Percentiles rank a stretch among this genome's conserved stretches.
Conservation (phyloP, 2,888 invertebrate genomes). For the Ennomos fuscantarius region DNA sequence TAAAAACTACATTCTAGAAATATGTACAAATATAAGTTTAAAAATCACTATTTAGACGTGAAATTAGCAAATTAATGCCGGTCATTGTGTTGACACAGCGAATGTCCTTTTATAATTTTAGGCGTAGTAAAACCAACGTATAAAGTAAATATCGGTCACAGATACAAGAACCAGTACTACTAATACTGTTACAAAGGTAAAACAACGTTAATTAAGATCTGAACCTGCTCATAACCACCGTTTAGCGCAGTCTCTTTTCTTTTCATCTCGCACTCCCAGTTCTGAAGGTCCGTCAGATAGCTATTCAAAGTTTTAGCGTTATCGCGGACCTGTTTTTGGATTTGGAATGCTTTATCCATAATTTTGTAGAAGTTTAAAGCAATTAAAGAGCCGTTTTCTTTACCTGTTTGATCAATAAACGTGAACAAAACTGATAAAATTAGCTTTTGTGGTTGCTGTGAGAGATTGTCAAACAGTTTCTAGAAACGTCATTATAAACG, state of each 20-base stretch:
- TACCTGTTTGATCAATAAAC: constrained; percentile 66
- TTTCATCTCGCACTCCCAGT: constrained; percentile 90
- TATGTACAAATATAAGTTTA: neutral
- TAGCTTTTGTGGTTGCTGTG: constrained; percentile 47
- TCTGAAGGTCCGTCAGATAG: constrained; percentile 89
- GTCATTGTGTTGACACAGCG: no score
- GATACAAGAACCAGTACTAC: constrained; percentile 2
- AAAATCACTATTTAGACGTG: no score
- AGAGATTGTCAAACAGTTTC: constrained; percentile 34
- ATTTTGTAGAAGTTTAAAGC: constrained; percentile 48
- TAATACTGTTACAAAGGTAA: constrained; percentile 9
- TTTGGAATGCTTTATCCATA: constrained; percentile 86
- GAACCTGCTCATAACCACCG: constrained; percentile 80
- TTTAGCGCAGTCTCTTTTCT: constrained; percentile 87
- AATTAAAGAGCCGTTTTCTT: constrained; percentile 43
- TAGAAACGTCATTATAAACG: constrained; percentile 40
- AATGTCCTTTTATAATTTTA: no score
- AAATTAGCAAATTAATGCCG: no score
- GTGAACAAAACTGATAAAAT: constrained; percentile 16
- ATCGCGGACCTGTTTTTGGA: constrained; percentile 90
- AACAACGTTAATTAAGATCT: constrained; percentile 40
- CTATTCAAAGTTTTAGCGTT: constrained; percentile 89
- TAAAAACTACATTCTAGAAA: constrained; percentile 5
- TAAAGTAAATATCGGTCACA: neutral
- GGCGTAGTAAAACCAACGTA: no score